Base-by-base conservation (phyloP, 2,888 invertebrate species). In the Drosophila neutralis region DNA sequence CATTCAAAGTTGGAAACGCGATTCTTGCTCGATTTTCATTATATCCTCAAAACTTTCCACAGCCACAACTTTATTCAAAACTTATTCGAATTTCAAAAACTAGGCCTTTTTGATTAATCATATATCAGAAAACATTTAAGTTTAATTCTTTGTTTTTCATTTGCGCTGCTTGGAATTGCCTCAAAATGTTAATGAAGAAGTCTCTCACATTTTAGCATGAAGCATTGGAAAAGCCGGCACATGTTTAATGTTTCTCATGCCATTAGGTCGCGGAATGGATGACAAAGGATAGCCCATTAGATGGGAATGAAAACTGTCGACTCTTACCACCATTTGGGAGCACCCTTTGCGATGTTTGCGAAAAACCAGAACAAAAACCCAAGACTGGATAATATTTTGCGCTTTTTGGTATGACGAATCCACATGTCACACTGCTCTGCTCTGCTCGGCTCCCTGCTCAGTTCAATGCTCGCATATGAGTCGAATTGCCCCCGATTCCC, bases 401-500 rank as follows among this genome's bases (percentile, higher is more conserved):
- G 80, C 86, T 84, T 84, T 81, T 86, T 85, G 89, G 89, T 86
- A 85, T 87, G 82, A 84, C 89, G 89, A 90, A 90, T 89, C 77
- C 81, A 87, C 79, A 80, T 87, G 87, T 80, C 82, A 79, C 67
- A 74, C 52, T 53, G 31, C 52, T 42, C 10, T 61, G 27, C 24
- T 27, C 52, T 42, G 31, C 52, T 42, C 10, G 57, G 24, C 24
- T 27, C 52, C 38, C 10, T 61, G 38, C 51, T 42, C 8, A 56
- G 10, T 29, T 51, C 62, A 54, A 54, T 52, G 62, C 48, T 58
- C 58, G 62, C 63, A 75, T 70, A 67, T 70, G 74, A 80, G 52
- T 78, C 77, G 73, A 74, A 76, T 76, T 62, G 75, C 53, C 61
- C 59, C 35, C 27, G 56, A 57, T 53, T 33, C 40, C 51, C 21